Evolutionary conservation across 2,113 vertebrate species (phyloP).

Genomic region (Actinemys pallida): DNA sequence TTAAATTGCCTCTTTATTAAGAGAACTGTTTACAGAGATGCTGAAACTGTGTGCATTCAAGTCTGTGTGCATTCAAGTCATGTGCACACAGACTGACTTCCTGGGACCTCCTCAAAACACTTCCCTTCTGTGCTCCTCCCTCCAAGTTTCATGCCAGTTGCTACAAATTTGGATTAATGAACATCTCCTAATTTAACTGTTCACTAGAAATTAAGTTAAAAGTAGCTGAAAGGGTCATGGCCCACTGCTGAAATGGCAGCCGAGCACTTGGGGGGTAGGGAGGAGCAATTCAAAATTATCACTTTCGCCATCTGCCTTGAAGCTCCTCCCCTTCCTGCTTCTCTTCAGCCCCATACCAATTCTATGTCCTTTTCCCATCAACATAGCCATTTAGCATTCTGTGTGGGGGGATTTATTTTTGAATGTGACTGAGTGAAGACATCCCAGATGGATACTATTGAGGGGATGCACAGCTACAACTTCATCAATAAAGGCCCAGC

Average conservation of each 20-base stretch:
- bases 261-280: neutral
- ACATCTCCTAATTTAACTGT: neutral
- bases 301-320: neutral
- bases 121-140: neutral
- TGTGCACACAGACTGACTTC: neutral
- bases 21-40: neutral
- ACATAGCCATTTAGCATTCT: fast-evolving
- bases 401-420: neutral
- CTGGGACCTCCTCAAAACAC: neutral
- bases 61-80: neutral
- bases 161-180: neutral
- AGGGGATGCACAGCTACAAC: neutral
- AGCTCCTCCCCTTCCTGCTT: neutral
- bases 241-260: neutral
- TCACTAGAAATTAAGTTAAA: neutral
- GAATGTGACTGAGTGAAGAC: neutral
- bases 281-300: neutral
- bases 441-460: neutral
- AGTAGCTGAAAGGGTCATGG: neutral
- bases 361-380: neutral
- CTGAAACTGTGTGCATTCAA: neutral
- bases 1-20: neutral
- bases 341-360: neutral
- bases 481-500: neutral
- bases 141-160: neutral